Percentiles rank a stretch among this genome's conserved stretches.
These are phyloP conservation scores for Petrocephalus zakoni DNA, from an alignment of 2,113 vertebrate species.

Conservation along the genomic window DNA sequence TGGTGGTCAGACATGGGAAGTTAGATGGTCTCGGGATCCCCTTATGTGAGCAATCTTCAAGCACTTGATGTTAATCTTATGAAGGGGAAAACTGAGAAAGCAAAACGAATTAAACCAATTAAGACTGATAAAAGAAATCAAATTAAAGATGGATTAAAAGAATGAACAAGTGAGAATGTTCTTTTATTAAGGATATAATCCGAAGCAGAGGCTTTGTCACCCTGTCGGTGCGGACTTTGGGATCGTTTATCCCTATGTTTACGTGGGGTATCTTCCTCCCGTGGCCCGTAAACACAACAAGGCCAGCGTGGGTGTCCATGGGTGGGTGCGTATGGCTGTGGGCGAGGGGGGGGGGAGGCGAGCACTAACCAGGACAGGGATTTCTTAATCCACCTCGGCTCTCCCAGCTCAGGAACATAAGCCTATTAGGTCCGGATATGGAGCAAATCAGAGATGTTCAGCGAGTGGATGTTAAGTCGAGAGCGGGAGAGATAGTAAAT, in stretches of 20 bases:
- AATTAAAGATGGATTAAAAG: slow-evolving; percentile 1
- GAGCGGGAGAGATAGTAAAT: neutral
- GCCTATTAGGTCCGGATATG: slow-evolving; percentile 32
- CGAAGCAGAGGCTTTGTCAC: neutral
- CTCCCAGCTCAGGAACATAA: slow-evolving; percentile 32
- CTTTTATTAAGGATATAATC: neutral
- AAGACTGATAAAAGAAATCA: neutral
- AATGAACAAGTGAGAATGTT: neutral
- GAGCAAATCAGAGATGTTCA: slow-evolving; percentile 29
- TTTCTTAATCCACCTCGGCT: slow-evolving; percentile 21
- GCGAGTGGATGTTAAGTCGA: neutral
- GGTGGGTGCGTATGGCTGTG: neutral
- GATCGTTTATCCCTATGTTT: neutral
- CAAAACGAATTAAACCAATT: neutral
- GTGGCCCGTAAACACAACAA: neutral
- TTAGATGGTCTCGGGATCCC: neutral
- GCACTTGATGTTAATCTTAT: neutral
- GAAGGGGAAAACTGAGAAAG: neutral
- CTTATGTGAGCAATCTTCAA: neutral
- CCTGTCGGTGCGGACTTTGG: neutral
- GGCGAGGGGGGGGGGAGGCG: neutral
- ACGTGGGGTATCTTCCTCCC: neutral
- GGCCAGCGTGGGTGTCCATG: neutral
- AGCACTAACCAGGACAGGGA: slow-evolving; percentile 1
- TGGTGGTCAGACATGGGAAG: neutral